Percentiles rank a stretch among this genome's conserved stretches.
Evolutionary conservation across 1,140 invertebrate species (phyloP).

Genomic region (Drosophila miranda): DNA sequence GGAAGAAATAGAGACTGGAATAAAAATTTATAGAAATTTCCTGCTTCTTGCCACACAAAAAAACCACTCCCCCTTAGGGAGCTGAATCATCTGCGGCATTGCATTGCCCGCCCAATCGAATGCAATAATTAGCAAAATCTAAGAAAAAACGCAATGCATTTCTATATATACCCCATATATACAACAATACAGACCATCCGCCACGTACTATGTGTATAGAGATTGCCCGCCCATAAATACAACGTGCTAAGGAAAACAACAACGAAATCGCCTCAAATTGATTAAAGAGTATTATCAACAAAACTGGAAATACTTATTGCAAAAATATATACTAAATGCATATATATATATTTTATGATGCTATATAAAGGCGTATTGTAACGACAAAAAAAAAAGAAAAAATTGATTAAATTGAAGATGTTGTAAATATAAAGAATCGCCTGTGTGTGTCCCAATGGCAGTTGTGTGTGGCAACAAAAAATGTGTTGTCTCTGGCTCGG

Average conservation of each 20-base stretch:
- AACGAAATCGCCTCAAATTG: slow-evolving; percentile 51
- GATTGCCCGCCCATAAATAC: slow-evolving; percentile 43
- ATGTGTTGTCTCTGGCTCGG: slow-evolving; percentile 43
- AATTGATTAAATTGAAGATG: slow-evolving; percentile 56
- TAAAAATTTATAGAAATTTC: not conserved
- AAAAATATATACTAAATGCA: slow-evolving; percentile 15
- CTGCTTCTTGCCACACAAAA: slow-evolving; percentile 23
- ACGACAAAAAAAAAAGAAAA: not conserved
- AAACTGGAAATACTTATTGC: slow-evolving; percentile 27
- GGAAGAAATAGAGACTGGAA: too few species aligned
- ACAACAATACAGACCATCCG: slow-evolving; percentile 3
- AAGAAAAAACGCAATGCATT: slow-evolving; percentile 34
- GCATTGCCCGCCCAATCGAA: slow-evolving; percentile 23
- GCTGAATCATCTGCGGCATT: slow-evolving; percentile 39
- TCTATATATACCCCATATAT: not conserved
- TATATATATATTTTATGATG: not conserved
- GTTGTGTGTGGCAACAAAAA: slow-evolving; percentile 64
- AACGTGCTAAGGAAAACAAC: slow-evolving; percentile 4
- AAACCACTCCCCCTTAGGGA: slow-evolving; percentile 20
- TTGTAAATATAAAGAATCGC: slow-evolving; percentile 37
- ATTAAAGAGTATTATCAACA: slow-evolving; percentile 57
- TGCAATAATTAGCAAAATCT: slow-evolving; percentile 59
- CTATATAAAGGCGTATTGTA: slow-evolving; percentile 9
- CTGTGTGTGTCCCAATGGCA: slow-evolving; percentile 60
- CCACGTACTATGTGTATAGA: not conserved